phyloP scores from a whole-genome alignment of 2,797 vertebrate species.

The Tinamus major region DNA sequence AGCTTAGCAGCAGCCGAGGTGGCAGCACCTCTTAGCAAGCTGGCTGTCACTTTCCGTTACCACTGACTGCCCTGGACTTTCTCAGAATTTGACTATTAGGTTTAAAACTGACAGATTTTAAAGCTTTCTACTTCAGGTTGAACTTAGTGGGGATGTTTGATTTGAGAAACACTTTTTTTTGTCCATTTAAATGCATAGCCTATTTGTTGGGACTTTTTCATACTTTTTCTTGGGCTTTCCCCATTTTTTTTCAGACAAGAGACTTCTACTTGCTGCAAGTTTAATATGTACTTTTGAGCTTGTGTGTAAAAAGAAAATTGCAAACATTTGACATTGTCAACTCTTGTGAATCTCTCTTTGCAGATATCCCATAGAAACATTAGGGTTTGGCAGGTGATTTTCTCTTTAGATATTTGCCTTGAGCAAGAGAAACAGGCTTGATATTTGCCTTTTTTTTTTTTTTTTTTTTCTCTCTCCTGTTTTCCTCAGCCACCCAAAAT shows the following conservation, averaged over 20 bases:
- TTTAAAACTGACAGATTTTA: background rate
- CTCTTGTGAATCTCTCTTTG: constrained; percentile 11
- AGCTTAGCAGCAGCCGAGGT: background rate
- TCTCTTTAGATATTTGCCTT: background rate
- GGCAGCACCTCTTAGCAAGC: background rate
- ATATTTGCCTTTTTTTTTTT: background rate
- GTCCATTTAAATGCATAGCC: background rate
- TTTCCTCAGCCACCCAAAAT: background rate
- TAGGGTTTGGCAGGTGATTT: constrained; percentile 27
- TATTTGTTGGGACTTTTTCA: background rate
- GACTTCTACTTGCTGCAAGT: background rate
- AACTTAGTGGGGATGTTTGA: background rate
- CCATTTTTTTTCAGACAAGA: background rate
- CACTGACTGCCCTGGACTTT: background rate
- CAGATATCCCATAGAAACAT: constrained; percentile 11
- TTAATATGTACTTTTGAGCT: background rate
- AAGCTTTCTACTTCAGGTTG: background rate
- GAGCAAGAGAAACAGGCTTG: background rate
- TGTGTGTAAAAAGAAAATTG: background rate
- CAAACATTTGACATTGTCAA: background rate
- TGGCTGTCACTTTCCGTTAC: background rate
- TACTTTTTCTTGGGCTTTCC: background rate
- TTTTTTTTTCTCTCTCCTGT: background rate
- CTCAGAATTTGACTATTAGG: background rate
- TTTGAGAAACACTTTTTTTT: background rate